Evolutionary conservation across 2,888 invertebrate genomes (phyloP).

Genomic region (Acrobasis repandana): DNA sequence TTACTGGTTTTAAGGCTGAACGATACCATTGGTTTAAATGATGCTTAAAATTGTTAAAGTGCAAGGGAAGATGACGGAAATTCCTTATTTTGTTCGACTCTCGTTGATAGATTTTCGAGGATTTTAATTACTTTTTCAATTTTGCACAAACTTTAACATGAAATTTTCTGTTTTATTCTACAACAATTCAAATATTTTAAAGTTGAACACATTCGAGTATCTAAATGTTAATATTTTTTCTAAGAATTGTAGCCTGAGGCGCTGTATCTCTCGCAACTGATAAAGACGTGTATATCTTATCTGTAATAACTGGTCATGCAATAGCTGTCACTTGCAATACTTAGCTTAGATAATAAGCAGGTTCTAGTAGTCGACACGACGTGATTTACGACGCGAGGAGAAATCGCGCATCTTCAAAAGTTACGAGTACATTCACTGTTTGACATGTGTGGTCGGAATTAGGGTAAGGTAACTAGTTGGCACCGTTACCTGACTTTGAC

Average conservation of each 20-base stretch:
- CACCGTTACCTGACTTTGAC: too few species aligned
- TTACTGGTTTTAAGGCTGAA: slow-evolving; percentile 63
- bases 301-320: slow-evolving; percentile 1
- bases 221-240: too few species aligned
- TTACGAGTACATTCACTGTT: background rate
- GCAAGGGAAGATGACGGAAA: slow-evolving; percentile 28
- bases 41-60: slow-evolving; percentile 61
- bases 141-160: too few species aligned
- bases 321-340: slow-evolving; percentile 1
- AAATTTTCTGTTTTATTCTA: too few species aligned
- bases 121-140: too few species aligned
- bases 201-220: too few species aligned
- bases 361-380: slow-evolving; percentile 11
- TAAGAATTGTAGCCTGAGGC: background rate
- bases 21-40: slow-evolving; percentile 55
- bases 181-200: too few species aligned
- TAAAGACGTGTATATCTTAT: slow-evolving; percentile 1
- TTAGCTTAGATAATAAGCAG: slow-evolving; percentile 11
- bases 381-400: slow-evolving; percentile 6
- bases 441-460: background rate
- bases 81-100: background rate
- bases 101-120: too few species aligned
- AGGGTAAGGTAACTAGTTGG: too few species aligned
- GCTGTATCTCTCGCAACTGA: slow-evolving; percentile 7
- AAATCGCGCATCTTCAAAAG: slow-evolving; percentile 7